A percentile compares a stretch with the other conserved stretches of the same genome.
These are phyloP conservation scores for Tyto alba DNA, from an alignment of 2,113 vertebrate genomes.

Conservation along the genomic window DNA sequence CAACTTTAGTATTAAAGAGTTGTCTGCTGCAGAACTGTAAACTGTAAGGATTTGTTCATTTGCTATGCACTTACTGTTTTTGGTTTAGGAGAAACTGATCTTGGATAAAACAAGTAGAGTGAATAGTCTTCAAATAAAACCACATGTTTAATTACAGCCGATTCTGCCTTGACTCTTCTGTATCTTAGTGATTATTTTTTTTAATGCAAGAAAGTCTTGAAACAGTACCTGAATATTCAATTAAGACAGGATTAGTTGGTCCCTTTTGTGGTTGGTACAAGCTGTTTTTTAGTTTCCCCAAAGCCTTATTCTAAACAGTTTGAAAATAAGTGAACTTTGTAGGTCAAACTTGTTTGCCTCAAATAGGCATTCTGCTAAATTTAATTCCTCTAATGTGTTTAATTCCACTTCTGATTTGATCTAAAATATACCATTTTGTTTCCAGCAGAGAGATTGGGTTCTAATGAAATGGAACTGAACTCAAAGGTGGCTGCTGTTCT, in stretches of 20 bases:
- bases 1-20: not conserved
- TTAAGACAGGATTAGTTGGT: not conserved
- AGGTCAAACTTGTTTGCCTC: not conserved
- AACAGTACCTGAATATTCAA: fast-evolving
- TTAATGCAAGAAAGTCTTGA: not conserved
- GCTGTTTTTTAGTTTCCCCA: not conserved
- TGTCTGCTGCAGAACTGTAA: not conserved
- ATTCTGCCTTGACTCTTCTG: not conserved
- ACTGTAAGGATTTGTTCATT: not conserved
- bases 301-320: not conserved
- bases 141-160: not conserved
- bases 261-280: not conserved
- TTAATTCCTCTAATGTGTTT: not conserved
- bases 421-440: not conserved
- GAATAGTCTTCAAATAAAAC: not conserved
- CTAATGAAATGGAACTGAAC: not conserved
- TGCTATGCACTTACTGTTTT: not conserved
- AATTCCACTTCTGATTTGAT: not conserved
- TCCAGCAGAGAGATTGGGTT: not conserved
- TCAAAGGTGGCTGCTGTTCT: not conserved
- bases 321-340: not conserved
- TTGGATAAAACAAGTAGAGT: not conserved
- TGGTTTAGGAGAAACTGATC: not conserved
- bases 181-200: not conserved
- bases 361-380: not conserved